Evolutionary conservation across 1,140 invertebrate species (phyloP).

Genomic region (Metaphire vulgaris): DNA sequence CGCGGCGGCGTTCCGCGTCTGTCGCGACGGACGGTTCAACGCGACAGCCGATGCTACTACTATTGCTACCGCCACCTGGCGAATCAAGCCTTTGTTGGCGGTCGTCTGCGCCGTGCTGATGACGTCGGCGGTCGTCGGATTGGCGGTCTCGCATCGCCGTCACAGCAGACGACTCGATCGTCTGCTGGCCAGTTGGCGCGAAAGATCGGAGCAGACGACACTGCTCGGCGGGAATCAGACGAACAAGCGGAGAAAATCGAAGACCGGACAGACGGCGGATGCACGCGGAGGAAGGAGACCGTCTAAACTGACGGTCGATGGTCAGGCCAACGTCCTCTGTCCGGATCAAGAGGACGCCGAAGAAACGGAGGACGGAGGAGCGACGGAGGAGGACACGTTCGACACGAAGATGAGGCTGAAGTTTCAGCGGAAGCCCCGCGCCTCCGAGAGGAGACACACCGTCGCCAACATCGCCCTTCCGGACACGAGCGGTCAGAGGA

Average conservation of each 20-base stretch:
- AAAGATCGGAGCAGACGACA: neutral
- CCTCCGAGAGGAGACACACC: conserved; percentile 23
- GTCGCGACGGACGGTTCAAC: too few species aligned
- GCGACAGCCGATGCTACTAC: too few species aligned
- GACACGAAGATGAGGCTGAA: conserved; percentile 26
- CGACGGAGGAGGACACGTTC: conserved; percentile 21
- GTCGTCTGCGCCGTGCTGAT: neutral
- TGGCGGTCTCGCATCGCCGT: neutral
- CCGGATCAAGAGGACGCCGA: neutral
- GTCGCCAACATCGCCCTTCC: conserved; percentile 28
- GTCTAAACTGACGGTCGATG: neutral
- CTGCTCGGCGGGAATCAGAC: neutral
- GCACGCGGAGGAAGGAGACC: neutral
- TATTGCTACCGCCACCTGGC: neutral
- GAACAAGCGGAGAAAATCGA: neutral
- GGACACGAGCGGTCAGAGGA: neutral
- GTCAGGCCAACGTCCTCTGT: neutral
- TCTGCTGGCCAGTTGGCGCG: neutral
- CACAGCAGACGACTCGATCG: neutral
- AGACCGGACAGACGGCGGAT: neutral
- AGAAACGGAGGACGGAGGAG: neutral
- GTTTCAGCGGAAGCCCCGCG: conserved; percentile 12
- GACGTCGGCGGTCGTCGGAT: neutral
- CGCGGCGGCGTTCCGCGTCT: too few species aligned
- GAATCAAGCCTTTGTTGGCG: neutral